Evolutionary conservation across 2,888 invertebrate genomes (phyloP).

Genomic region (Ephialtes manifestator): DNA sequence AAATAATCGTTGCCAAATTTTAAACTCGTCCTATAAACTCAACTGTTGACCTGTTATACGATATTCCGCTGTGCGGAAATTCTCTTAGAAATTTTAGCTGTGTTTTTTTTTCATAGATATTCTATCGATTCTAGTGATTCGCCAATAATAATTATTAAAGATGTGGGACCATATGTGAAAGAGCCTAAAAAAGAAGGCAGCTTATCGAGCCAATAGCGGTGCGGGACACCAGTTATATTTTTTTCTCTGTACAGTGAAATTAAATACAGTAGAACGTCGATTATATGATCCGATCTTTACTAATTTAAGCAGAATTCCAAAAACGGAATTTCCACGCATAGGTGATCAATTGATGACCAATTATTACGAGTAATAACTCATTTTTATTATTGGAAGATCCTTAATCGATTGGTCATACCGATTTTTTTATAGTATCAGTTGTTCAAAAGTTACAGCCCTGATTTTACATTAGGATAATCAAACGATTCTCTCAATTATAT

Average conservation of each 20-base stretch:
- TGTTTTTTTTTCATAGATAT: slow-evolving; percentile 15
- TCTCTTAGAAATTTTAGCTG: not conserved
- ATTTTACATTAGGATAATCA: too few species aligned
- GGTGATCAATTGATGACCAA: too few species aligned
- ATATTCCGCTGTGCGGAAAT: slow-evolving; percentile 48
- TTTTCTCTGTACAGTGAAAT: slow-evolving; percentile 1
- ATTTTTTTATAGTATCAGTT: too few species aligned
- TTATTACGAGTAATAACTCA: too few species aligned
- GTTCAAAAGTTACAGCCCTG: too few species aligned
- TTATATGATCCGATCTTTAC: too few species aligned
- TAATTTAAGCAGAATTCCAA: too few species aligned
- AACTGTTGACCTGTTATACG: slow-evolving; percentile 22
- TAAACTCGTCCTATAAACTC: not conserved
- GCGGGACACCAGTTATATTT: slow-evolving; percentile 40
- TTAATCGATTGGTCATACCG: too few species aligned
- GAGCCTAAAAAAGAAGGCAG: not conserved
- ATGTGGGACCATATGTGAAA: slow-evolving; percentile 51
- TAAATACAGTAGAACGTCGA: not conserved
- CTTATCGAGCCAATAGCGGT: not conserved
- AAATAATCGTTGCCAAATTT: slow-evolving; percentile 2
- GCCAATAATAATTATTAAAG: slow-evolving; percentile 42
- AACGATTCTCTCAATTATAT: too few species aligned
- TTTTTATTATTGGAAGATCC: too few species aligned
- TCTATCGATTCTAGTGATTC: slow-evolving; percentile 14
- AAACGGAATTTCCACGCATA: too few species aligned